Percentiles rank a stretch among this genome's conserved stretches.
These are phyloP conservation scores for Radopholus similis DNA, from an alignment of 1,140 invertebrate species.

Conservation along the genomic window DNA sequence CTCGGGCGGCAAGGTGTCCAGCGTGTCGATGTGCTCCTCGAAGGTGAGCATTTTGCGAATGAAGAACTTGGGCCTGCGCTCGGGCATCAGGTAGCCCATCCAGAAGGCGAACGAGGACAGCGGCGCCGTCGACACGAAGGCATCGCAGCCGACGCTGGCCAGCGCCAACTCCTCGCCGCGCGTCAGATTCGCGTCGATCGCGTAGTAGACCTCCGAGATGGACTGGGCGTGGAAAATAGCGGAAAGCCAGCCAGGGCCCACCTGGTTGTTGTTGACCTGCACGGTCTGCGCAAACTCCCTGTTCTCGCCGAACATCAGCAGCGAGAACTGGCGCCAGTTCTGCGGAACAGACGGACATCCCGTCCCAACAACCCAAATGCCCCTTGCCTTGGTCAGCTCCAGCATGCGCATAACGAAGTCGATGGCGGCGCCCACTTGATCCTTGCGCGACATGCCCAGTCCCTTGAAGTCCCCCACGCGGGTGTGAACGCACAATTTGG, in stretches of 20 bases:
- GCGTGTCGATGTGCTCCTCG: not conserved
- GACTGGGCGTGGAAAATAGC: too few relatives aligned
- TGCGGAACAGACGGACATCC: too few relatives aligned
- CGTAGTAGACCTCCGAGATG: not conserved
- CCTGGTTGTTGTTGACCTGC: conserved; percentile 1
- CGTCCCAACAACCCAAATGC: too few relatives aligned
- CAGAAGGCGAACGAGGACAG: conserved; percentile 36
- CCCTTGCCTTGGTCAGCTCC: too few relatives aligned
- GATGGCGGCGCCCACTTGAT: not conserved
- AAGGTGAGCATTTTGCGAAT: conserved; percentile 1
- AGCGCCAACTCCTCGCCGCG: conserved; percentile 34
- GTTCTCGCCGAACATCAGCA: not conserved
- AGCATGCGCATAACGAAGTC: not conserved
- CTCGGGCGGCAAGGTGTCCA: not conserved
- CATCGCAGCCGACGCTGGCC: conserved; percentile 15
- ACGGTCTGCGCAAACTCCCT: not conserved
- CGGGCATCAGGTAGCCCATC: conserved; percentile 37
- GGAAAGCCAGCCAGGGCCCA: not conserved
- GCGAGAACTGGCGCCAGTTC: not conserved
- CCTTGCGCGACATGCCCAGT: not conserved
- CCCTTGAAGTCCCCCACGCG: conserved; percentile 27
- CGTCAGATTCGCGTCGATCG: conserved; percentile 1
- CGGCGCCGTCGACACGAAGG: conserved; percentile 23
- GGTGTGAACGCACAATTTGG: conserved; percentile 36
- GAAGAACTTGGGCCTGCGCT: not conserved